Evolutionary conservation across 2,888 invertebrate species (phyloP).

Genomic region (Thereva nobilitata): DNA sequence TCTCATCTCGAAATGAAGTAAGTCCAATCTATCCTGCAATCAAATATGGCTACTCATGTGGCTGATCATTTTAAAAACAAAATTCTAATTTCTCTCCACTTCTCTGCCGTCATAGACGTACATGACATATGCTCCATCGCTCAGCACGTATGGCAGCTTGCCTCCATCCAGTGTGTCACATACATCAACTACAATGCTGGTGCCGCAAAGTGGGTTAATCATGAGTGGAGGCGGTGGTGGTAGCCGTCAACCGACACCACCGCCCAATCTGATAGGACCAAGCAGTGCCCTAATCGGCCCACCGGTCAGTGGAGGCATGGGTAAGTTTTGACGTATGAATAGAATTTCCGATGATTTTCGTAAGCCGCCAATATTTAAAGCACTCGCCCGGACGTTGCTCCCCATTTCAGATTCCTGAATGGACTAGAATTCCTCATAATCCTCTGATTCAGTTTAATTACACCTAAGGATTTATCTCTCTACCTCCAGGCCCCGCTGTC

Average conservation of each 20-base stretch:
- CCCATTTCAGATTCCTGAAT: too few relatives aligned
- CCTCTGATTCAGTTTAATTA: too few relatives aligned
- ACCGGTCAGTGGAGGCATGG: conserved; percentile 40
- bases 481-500: too few relatives aligned
- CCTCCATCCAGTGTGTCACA: conserved; percentile 46
- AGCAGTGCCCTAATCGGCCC: conserved; percentile 39
- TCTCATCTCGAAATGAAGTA: conserved; percentile 56
- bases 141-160: conserved; percentile 52
- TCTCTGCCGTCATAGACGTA: conserved; percentile 47
- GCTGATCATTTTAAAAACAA: not conserved
- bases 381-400: too few relatives aligned
- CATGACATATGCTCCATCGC: conserved; percentile 55
- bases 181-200: conserved; percentile 52
- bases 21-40: conserved; percentile 39
- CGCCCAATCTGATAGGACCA: conserved; percentile 45
- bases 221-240: conserved; percentile 44
- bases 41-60: not conserved
- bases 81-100: conserved; percentile 6
- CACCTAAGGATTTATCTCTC: too few relatives aligned
- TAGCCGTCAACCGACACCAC: conserved; percentile 48
- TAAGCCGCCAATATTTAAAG: too few relatives aligned
- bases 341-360: too few relatives aligned
- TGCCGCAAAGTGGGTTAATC: conserved; percentile 51
- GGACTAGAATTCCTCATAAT: too few relatives aligned
- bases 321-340: conserved; percentile 31